phyloP scores from a whole-genome alignment of 2,888 invertebrate genomes.

The Monochamus alternatus region DNA sequence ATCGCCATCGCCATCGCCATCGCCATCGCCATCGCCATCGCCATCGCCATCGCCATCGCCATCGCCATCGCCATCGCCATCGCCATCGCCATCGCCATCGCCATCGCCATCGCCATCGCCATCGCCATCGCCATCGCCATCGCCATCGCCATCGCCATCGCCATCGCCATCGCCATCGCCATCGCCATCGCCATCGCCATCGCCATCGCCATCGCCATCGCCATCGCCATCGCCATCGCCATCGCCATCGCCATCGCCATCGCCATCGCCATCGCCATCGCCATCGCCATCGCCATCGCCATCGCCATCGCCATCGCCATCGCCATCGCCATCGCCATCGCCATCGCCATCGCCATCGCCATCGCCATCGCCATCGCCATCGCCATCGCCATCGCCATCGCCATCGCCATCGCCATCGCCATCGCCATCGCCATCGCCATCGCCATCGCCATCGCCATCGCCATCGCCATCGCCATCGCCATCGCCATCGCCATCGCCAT shows the following conservation, averaged over 20 bases:
- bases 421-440: slow-evolving; percentile 5
- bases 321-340: slow-evolving; percentile 2
- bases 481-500: slow-evolving; percentile 5
- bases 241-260: slow-evolving; percentile 5
- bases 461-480: slow-evolving; percentile 5
- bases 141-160: slow-evolving; percentile 2
- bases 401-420: slow-evolving; percentile 5
- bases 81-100: slow-evolving; percentile 2
- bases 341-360: slow-evolving; percentile 5
- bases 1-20: slow-evolving; percentile 5
- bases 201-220: slow-evolving; percentile 2
- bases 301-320: slow-evolving; percentile 5
- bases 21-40: slow-evolving; percentile 2
- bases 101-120: slow-evolving; percentile 5
- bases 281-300: slow-evolving; percentile 5
- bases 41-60: slow-evolving; percentile 5
- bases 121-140: slow-evolving; percentile 5
- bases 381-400: slow-evolving; percentile 2
- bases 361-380: slow-evolving; percentile 5
- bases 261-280: slow-evolving; percentile 2
- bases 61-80: slow-evolving; percentile 5
- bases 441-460: slow-evolving; percentile 2
- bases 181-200: slow-evolving; percentile 5
- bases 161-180: slow-evolving; percentile 5
- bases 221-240: slow-evolving; percentile 5